These are phyloP conservation scores for Ophiothrix spiculata DNA, from an alignment of 35 echinoderm and acorn worm genomes.

Conservation along the genomic window DNA sequence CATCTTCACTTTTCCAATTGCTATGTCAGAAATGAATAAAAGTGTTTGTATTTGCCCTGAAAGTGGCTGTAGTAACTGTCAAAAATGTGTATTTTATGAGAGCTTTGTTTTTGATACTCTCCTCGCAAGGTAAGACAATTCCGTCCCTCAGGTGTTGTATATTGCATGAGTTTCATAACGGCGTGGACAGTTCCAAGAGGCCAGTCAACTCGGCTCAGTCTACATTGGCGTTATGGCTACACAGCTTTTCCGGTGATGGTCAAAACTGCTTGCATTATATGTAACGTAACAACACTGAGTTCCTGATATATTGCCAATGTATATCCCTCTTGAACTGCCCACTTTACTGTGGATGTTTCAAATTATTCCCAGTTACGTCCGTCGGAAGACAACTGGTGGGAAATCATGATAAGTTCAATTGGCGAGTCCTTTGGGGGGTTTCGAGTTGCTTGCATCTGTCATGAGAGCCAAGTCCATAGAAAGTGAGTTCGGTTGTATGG, in stretches of 20 bases:
- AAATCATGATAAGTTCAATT: constrained; percentile 12
- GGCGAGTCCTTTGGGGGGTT: neutral
- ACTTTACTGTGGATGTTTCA: neutral
- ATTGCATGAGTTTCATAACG: neutral
- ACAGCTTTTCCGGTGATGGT: neutral
- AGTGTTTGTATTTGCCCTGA: neutral
- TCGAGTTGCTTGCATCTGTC: neutral
- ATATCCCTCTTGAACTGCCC: constrained; percentile 2
- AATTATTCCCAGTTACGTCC: neutral
- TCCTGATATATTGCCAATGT: neutral
- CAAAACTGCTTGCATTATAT: neutral
- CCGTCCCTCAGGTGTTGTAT: neutral
- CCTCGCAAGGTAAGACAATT: neutral
- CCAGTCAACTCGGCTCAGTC: neutral
- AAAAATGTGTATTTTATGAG: neutral
- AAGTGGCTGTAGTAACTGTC: neutral
- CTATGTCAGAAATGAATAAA: too few relatives aligned
- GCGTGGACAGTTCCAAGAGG: neutral
- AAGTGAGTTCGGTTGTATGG: neutral
- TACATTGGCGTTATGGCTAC: constrained; percentile 3
- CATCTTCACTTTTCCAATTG: too few relatives aligned
- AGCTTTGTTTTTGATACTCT: neutral
- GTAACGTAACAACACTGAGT: neutral
- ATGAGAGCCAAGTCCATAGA: neutral
- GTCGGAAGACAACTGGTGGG: neutral